These are phyloP conservation scores for Drosophila mojavensis DNA, from an alignment of 1,140 invertebrate species.

Conservation along the genomic window DNA sequence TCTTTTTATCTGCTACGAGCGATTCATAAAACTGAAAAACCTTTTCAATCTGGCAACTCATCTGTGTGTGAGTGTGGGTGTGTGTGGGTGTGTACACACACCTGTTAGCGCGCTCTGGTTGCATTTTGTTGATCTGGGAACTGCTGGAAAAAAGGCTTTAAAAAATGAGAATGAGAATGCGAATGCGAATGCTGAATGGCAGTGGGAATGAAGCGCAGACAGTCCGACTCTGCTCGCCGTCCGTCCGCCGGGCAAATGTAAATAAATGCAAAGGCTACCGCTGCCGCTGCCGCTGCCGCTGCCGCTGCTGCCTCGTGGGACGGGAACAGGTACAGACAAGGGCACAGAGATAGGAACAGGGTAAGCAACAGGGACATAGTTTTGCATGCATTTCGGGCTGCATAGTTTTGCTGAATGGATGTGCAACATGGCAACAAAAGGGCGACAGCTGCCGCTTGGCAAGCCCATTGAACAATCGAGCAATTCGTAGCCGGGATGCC, in stretches of 20 bases:
- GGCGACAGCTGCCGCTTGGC: slow-evolving; percentile 63
- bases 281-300: no score
- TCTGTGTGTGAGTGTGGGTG: no score
- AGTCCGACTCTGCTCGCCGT: slow-evolving; percentile 35
- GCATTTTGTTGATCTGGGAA: slow-evolving; percentile 9
- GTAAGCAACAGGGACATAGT: slow-evolving; percentile 45
- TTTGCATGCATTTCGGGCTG: slow-evolving; percentile 69
- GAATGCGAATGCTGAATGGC: background rate
- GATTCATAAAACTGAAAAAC: slow-evolving; percentile 41
- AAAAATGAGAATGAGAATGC: slow-evolving; percentile 39
- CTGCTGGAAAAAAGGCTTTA: slow-evolving; percentile 49
- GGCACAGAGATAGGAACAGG: background rate
- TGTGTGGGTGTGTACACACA: slow-evolving; percentile 26
- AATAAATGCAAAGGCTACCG: slow-evolving; percentile 65
- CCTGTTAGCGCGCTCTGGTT: slow-evolving; percentile 50
- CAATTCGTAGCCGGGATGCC: slow-evolving; percentile 61
- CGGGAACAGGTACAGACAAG: slow-evolving; percentile 25
- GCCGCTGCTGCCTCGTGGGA: slow-evolving; percentile 6
- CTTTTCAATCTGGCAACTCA: slow-evolving; percentile 56
- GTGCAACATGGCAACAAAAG: slow-evolving; percentile 48
- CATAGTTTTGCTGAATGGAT: slow-evolving; percentile 47
- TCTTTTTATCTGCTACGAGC: background rate
- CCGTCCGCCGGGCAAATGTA: slow-evolving; percentile 56
- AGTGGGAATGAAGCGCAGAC: slow-evolving; percentile 40
- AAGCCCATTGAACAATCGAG: slow-evolving; percentile 77